Evolutionary conservation across 2,113 vertebrate species (phyloP).

Genomic region (Campylorhamphus procurvoides): DNA sequence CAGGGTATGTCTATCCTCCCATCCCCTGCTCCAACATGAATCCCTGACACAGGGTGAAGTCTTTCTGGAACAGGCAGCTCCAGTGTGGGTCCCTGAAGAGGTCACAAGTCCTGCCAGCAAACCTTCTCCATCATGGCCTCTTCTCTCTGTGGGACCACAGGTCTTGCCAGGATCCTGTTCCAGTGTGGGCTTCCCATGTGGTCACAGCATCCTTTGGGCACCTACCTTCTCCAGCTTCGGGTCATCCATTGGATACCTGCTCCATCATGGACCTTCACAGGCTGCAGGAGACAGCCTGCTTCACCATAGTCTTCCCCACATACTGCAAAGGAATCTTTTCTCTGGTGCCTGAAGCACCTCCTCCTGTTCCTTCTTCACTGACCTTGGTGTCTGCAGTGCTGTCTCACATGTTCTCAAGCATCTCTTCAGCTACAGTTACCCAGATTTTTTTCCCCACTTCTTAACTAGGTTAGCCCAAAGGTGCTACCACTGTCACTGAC

Average conservation of each 20-base stretch:
- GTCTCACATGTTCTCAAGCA: too few species aligned
- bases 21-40: background rate
- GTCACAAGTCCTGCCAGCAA: background rate
- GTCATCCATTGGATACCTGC: background rate
- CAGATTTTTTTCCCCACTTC: background rate
- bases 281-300: background rate
- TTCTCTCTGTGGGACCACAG: background rate
- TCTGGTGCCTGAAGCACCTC: background rate
- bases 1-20: background rate
- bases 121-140: background rate
- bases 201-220: background rate
- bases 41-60: background rate
- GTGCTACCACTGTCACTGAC: background rate
- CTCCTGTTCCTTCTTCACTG: background rate
- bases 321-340: background rate
- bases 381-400: background rate
- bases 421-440: background rate
- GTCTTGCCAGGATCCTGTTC: background rate
- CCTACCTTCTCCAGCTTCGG: background rate
- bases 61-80: background rate
- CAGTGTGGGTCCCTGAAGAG: background rate
- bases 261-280: background rate
- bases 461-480: rapidly evolving
- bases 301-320: rapidly evolving
- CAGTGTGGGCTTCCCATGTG: background rate